Conservation (phyloP, 30 jellyfish, hydroid and myxozoan species). For the Clytia hemisphaerica region DNA sequence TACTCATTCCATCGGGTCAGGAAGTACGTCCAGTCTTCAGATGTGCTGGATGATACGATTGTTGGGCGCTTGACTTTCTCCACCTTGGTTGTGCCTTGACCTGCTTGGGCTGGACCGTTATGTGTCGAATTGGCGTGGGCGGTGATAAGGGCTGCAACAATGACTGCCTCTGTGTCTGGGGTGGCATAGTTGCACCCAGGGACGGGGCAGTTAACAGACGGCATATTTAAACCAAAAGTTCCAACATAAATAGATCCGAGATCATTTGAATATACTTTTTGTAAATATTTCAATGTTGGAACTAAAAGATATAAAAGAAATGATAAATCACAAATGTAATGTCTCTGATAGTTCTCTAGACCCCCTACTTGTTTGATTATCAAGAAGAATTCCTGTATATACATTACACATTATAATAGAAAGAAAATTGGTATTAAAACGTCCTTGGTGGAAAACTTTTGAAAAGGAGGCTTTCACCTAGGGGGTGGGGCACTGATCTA, state of each 20-base stretch:
- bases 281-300: too few species aligned
- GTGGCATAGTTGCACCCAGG: conserved; percentile 15
- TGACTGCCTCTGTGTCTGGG: conserved; percentile 19
- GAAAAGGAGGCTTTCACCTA: too few species aligned
- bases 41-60: conserved; percentile 6
- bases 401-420: too few species aligned
- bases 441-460: too few species aligned
- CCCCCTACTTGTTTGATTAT: too few species aligned
- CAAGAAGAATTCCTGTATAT: too few species aligned
- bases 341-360: too few species aligned
- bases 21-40: conserved; percentile 48
- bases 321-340: too few species aligned
- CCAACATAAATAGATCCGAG: conserved; percentile 8
- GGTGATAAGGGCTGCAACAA: conserved; percentile 10
- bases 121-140: background rate
- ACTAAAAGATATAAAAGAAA: too few species aligned
- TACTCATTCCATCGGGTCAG: conserved; percentile 38
- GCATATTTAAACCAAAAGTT: background rate
- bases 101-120: background rate
- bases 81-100: conserved; percentile 11
- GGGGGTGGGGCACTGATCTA: too few species aligned
- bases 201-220: conserved; percentile 17
- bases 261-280: too few species aligned
- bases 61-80: conserved; percentile 42
- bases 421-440: too few species aligned